Evolutionary conservation across 2,888 invertebrate species (phyloP).

Genomic region (Melikaiella ostensackeni): DNA sequence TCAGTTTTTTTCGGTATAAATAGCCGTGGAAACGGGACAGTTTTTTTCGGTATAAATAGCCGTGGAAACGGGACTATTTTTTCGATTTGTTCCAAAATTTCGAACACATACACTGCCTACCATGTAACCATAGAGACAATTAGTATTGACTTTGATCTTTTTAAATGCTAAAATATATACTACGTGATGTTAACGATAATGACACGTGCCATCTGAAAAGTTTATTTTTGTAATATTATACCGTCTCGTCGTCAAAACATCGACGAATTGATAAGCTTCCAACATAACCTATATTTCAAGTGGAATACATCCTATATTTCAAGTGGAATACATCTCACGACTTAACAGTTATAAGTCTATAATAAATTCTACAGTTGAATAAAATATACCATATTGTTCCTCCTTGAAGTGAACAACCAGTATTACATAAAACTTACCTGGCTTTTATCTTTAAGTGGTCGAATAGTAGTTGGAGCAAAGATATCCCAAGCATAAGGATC

Average conservation of each 20-base stretch:
- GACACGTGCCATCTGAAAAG: background rate
- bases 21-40: too few species aligned
- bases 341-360: background rate
- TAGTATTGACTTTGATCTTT: too few species aligned
- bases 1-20: too few species aligned
- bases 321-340: background rate
- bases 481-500: background rate
- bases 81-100: too few species aligned
- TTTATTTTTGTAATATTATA: background rate
- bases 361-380: background rate
- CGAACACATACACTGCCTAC: too few species aligned
- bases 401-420: background rate
- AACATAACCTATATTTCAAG: background rate
- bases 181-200: too few species aligned
- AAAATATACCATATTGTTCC: background rate
- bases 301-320: background rate
- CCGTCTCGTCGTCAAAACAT: background rate
- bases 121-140: too few species aligned
- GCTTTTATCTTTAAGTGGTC: conserved; percentile 8
- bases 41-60: too few species aligned
- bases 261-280: background rate
- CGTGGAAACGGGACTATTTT: too few species aligned
- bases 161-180: too few species aligned
- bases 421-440: conserved; percentile 7
- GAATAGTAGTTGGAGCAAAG: background rate